Percentiles rank a stretch among this genome's conserved stretches.
Conservation (phyloP, 2,797 vertebrate genomes). For the Melanotaenia pygmaea region DNA sequence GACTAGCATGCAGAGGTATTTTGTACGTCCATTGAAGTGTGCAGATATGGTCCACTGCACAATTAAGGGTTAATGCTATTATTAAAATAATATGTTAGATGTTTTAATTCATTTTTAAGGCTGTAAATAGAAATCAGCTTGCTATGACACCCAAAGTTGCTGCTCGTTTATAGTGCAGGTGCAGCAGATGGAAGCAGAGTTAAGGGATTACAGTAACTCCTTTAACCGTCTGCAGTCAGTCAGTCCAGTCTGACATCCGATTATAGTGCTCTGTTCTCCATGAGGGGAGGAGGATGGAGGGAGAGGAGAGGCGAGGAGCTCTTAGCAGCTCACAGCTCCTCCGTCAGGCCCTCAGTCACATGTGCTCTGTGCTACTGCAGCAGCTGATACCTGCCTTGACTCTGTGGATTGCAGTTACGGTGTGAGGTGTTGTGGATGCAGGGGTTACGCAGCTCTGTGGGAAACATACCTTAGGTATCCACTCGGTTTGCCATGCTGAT, state of each 20-base stretch:
- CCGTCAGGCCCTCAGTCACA: conserved; percentile 62
- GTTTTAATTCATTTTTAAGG: conserved; percentile 2
- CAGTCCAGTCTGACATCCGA: conserved; percentile 64
- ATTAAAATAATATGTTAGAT: not conserved
- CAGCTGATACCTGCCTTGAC: conserved; percentile 56
- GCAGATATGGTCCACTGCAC: too few relatives aligned
- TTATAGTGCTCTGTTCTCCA: conserved; percentile 51
- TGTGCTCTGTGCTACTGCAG: conserved; percentile 55
- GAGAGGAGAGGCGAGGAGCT: conserved; percentile 30
- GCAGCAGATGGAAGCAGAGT: conserved; percentile 72
- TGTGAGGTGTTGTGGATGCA: conserved; percentile 58
- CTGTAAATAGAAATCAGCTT: conserved; percentile 8
- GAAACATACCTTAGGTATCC: conserved; percentile 41
- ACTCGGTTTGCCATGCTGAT: conserved; percentile 76
- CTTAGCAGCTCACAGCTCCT: conserved; percentile 36
- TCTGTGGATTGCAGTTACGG: conserved; percentile 29
- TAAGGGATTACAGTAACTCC: conserved; percentile 81
- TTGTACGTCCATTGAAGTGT: too few relatives aligned
- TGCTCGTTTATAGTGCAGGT: conserved; percentile 40
- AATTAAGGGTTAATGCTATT: too few relatives aligned
- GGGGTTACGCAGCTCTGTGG: conserved; percentile 38
- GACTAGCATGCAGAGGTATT: too few relatives aligned
- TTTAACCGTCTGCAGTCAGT: conserved; percentile 65
- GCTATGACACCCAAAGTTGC: conserved; percentile 10
- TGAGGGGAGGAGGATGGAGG: conserved; percentile 47